These are phyloP conservation scores for Lathronympha strigana DNA, from an alignment of 2,888 invertebrate genomes.

Conservation along the genomic window DNA sequence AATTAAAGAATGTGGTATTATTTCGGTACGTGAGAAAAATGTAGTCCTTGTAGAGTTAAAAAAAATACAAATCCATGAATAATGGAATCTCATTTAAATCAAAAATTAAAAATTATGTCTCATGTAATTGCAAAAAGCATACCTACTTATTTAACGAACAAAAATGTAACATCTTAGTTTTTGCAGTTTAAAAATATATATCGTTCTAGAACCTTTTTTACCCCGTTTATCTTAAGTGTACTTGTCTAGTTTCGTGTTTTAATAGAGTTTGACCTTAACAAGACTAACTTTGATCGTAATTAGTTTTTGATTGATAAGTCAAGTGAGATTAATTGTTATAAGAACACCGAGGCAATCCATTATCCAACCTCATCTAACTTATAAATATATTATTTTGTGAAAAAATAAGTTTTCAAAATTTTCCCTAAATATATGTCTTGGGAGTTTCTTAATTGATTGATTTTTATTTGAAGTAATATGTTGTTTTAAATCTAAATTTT, in stretches of 20 bases:
- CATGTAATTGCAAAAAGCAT: too few relatives aligned
- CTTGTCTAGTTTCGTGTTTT: slow-evolving; percentile 11
- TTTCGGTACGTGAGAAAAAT: too few relatives aligned
- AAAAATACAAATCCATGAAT: too few relatives aligned
- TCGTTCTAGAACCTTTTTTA: slow-evolving; percentile 33
- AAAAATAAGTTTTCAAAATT: neutral
- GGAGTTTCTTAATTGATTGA: neutral
- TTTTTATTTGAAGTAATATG: neutral
- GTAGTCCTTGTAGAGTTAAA: too few relatives aligned
- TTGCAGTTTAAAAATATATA: too few relatives aligned
- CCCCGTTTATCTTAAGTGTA: slow-evolving; percentile 22
- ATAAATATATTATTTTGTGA: neutral
- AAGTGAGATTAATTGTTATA: neutral
- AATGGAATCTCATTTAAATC: too few relatives aligned
- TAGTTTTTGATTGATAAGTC: slow-evolving; percentile 2
- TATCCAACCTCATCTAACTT: neutral
- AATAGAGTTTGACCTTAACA: neutral
- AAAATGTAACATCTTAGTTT: too few relatives aligned
- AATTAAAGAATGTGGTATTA: too few relatives aligned
- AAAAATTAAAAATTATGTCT: too few relatives aligned
- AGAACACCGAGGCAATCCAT: neutral
- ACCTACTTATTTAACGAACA: too few relatives aligned
- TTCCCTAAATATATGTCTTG: neutral
- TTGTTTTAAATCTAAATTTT: neutral
- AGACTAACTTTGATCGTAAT: neutral